Base-by-base conservation (phyloP, 2,797 vertebrate species). In the Loris lydekkerianus region DNA sequence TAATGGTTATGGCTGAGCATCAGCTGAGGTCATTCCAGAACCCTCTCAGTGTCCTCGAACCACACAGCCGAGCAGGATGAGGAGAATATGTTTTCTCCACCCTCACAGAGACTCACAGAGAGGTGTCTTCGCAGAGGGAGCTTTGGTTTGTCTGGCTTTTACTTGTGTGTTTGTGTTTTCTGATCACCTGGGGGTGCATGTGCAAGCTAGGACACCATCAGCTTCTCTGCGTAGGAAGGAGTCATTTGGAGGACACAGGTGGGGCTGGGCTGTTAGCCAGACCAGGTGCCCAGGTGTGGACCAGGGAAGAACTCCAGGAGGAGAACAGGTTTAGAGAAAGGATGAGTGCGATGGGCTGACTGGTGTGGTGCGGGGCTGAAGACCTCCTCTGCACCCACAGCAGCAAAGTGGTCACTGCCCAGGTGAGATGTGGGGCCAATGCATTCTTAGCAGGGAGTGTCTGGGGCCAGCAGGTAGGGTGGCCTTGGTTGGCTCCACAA, bases 221-320 rank as follows among this genome's bases (percentile, higher is more conserved):
- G 21, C 31, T 0, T 7, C 58, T 37, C 10, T 23, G 43, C 34
- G 27, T 0, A 13, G 27, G 20, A 31, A 29, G n/a, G 7, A 85
- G 46, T 4, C 3, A 46, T 53, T 18, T 25, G 61, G 25, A 60
- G 46, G 25, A 7, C 4, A 0, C 6, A 10, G 20, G 37, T 9
- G 4, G 27, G 2, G 4, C 2, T 2, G 1, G 11, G 20, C 60
- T 76, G 29, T 29, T 4, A 1, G 14, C 72, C 75, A 21, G 29
- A 17, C 2, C 17, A 21, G 46, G 29, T 53, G 5, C 5, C 27
- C 46, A 31, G 29, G 29, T 3, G 75, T 31, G 46, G 46, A 18
- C 20, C 29, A 29, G 46, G 29, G 37, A 17, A 10, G 43, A n/a
- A 76, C 9, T 49, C 17, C 46, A n/a, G 46, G 8, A 0, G 0